A percentile compares a stretch with the other conserved stretches of the same genome.
phyloP scores from a whole-genome alignment of 2,888 invertebrate species.

The Tetragonisca angustula region DNA sequence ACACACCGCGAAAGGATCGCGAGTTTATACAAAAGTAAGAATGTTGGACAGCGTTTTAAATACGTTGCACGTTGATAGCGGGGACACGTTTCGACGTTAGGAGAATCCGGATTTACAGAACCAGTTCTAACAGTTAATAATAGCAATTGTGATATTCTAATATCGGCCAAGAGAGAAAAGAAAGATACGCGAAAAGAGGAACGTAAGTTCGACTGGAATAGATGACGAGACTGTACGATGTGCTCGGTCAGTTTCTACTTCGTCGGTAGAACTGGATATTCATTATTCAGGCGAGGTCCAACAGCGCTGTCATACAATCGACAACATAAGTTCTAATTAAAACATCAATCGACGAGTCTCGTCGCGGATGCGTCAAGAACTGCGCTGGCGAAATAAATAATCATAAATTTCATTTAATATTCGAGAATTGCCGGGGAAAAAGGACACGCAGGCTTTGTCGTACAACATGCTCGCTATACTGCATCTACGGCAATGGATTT shows the following conservation, averaged over 20 bases:
- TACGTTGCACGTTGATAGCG: neutral
- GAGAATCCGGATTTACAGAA: constrained; percentile 51
- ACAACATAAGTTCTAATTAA: no score
- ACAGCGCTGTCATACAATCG: no score
- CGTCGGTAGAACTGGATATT: neutral
- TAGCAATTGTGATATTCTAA: constrained; percentile 53
- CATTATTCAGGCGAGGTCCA: neutral
- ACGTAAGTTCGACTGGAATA: neutral
- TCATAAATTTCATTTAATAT: no score
- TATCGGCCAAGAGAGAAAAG: constrained; percentile 27
- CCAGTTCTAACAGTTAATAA: constrained; percentile 59
- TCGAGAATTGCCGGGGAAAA: no score
- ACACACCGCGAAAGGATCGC: no score
- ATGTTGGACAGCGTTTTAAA: neutral
- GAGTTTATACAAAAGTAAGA: no score
- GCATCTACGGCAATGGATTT: no score
- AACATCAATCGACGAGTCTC: no score
- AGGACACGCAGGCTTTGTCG: no score
- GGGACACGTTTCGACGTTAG: constrained; percentile 12
- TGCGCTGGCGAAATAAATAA: no score
- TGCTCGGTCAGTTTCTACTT: neutral
- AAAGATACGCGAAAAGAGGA: neutral
- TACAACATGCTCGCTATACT: no score
- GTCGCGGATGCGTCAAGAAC: no score
- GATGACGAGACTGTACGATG: neutral